Evolutionary conservation across 1,140 invertebrate species (phyloP).

Genomic region (Eubasilissa regina): DNA sequence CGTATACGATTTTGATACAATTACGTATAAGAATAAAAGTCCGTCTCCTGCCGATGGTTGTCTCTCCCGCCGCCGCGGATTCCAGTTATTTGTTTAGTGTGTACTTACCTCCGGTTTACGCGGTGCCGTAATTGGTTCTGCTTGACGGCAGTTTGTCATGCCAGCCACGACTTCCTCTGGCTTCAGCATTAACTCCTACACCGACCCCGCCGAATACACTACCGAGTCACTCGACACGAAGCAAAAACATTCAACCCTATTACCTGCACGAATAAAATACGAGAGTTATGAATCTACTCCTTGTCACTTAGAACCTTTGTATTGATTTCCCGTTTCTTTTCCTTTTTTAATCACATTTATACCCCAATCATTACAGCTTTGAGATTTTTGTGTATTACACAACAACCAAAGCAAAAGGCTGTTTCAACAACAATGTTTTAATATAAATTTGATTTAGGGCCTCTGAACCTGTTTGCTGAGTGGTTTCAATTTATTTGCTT

Average conservation of each 20-base stretch:
- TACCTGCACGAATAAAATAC: too few relatives aligned
- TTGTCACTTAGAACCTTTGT: too few relatives aligned
- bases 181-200: slow-evolving; percentile 3
- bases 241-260: neutral
- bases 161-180: slow-evolving; percentile 33
- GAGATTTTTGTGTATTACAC: neutral
- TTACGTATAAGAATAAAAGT: neutral
- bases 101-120: slow-evolving; percentile 27
- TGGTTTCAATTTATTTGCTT: too few relatives aligned
- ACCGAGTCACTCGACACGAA: neutral
- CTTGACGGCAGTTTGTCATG: slow-evolving; percentile 58
- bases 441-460: too few relatives aligned
- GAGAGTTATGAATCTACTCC: too few relatives aligned
- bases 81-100: slow-evolving; percentile 45
- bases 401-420: slow-evolving; percentile 7
- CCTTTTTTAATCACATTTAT: neutral
- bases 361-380: neutral
- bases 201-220: neutral
- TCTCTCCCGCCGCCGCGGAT: slow-evolving; percentile 34
- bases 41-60: neutral
- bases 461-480: too few relatives aligned
- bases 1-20: too few relatives aligned
- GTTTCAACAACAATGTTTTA: neutral
- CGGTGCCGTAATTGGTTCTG: slow-evolving; percentile 54
- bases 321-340: neutral